Base-by-base conservation (phyloP, 2,113 vertebrate species). In the Rafetus swinhoei region DNA sequence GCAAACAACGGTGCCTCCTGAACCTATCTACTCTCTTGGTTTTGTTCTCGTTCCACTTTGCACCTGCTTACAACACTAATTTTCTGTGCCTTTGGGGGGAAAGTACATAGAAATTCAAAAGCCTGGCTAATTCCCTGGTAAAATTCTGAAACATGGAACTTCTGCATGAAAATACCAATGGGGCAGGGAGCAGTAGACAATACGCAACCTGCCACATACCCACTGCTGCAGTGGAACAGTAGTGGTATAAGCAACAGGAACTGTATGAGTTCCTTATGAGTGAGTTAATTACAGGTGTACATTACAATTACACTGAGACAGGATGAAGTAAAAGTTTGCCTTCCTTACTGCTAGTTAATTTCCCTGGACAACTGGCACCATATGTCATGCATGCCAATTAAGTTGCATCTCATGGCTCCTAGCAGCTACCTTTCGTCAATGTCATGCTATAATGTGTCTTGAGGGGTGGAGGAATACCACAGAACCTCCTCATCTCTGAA, bases 1-100 rank as follows among this genome's bases (percentile, higher is more conserved):
- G 62, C 88, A 96, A 97, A 96, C 72, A 96, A 95, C 52, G 32
- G 77, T 82, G 77, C 84, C 94, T 92, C 56, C 19, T 27, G n/a
- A 59, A 90, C 22, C 80, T 86, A 55, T 81, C n/a, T 85, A 2
- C 32, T 89, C 89, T 52, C 54, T 53, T 13, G 50, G 53, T 21
- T 84, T 88, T 22, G 15, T 29, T 50, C 77, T 35, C 55, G 22
- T 27, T 52, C 52, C 77, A 56, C 54, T 85, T 27, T 2, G 24
- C 60, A 74, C 81, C 82, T 92, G 82, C 79, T 94, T 91, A 25
- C 77, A 57, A 90, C 27, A 45, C 11, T 18, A 32, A 82, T 88
- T 86, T 81, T 24, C 87, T 52, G 39, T 10, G 32, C 7, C 79
- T 95, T 84, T 90, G 1, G 65, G 81, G 84, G 35, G 21, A 88